These are phyloP conservation scores for Siniperca undulata DNA, from an alignment of 2,797 vertebrate genomes.

Conservation along the genomic window DNA sequence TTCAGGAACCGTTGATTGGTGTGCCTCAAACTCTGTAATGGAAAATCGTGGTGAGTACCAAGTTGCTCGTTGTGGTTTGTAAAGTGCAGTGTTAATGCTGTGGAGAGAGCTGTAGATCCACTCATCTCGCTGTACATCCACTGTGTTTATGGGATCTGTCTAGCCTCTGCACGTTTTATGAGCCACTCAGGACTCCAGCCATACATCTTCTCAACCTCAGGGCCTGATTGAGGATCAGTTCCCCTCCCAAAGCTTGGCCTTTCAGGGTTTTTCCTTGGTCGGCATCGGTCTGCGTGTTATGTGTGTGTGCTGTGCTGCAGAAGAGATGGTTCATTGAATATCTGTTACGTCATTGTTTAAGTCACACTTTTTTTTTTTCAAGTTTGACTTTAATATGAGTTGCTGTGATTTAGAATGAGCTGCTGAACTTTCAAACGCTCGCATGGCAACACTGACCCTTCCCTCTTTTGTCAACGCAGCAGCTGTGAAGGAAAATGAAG, in stretches of 20 bases:
- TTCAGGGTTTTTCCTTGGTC: slow-evolving; percentile 26
- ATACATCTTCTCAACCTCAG: slow-evolving; percentile 38
- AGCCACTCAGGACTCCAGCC: slow-evolving; percentile 44
- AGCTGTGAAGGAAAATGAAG: slow-evolving; percentile 31
- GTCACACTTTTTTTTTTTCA: neutral
- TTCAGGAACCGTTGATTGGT: slow-evolving; percentile 82
- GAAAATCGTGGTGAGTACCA: slow-evolving; percentile 88
- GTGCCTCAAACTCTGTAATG: slow-evolving; percentile 87
- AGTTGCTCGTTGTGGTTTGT: slow-evolving; percentile 57
- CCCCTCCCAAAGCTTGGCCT: slow-evolving; percentile 12
- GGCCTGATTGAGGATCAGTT: slow-evolving; percentile 19
- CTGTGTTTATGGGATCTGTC: slow-evolving; percentile 67
- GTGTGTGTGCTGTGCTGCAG: neutral
- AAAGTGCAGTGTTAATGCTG: slow-evolving; percentile 70
- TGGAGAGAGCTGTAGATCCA: slow-evolving; percentile 45
- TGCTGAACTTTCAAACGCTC: neutral
- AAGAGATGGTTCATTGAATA: neutral
- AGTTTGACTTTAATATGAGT: neutral
- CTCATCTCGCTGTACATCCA: slow-evolving; percentile 47
- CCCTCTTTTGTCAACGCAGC: neutral
- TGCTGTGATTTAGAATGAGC: neutral
- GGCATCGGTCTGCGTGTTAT: neutral
- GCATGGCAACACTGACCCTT: neutral
- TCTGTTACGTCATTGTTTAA: neutral
- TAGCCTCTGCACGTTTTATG: slow-evolving; percentile 49